These are phyloP conservation scores for Synanthedon vespiformis DNA, from an alignment of 2,888 invertebrate genomes.

Conservation along the genomic window DNA sequence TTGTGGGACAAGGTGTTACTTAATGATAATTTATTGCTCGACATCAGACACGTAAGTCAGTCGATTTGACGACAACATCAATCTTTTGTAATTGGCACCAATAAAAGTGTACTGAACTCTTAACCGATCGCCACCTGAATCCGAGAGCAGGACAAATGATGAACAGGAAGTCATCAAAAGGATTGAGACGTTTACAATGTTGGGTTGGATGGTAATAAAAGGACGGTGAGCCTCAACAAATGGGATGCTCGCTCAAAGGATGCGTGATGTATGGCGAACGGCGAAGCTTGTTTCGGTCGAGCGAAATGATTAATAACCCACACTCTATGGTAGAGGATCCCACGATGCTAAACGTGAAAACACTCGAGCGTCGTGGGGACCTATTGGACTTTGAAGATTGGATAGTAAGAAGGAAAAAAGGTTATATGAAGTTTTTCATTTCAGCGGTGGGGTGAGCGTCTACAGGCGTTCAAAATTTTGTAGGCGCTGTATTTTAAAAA, in stretches of 20 bases:
- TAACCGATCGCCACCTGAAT: conserved; percentile 18
- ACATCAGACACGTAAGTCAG: conserved; percentile 36
- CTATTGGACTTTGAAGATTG: no score
- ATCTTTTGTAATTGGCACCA: conserved; percentile 51
- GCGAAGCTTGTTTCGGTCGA: conserved; percentile 23
- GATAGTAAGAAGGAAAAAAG: no score
- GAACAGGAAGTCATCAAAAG: conserved; percentile 52
- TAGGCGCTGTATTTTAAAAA: no score
- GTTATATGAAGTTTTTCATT: no score
- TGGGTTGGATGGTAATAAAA: conserved; percentile 47
- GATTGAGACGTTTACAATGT: conserved; percentile 60
- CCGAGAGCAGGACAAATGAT: conserved; percentile 28
- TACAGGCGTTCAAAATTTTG: no score
- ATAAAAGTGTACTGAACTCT: conserved; percentile 19
- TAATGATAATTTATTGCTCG: conserved; percentile 66
- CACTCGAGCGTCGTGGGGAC: no score
- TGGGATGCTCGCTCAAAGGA: conserved; percentile 46
- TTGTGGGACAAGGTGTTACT: conserved; percentile 57
- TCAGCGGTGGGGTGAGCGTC: no score
- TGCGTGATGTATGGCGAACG: conserved; percentile 41
- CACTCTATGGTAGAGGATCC: conserved; percentile 1
- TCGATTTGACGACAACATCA: conserved; percentile 52
- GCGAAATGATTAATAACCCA: conserved; percentile 50
- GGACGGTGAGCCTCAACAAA: conserved; percentile 46
- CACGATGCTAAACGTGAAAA: no score